A percentile compares a stretch with the other conserved stretches of the same genome.
Conservation (phyloP, 2,888 invertebrate genomes). For the Scaptomyza cyrtandrae region DNA sequence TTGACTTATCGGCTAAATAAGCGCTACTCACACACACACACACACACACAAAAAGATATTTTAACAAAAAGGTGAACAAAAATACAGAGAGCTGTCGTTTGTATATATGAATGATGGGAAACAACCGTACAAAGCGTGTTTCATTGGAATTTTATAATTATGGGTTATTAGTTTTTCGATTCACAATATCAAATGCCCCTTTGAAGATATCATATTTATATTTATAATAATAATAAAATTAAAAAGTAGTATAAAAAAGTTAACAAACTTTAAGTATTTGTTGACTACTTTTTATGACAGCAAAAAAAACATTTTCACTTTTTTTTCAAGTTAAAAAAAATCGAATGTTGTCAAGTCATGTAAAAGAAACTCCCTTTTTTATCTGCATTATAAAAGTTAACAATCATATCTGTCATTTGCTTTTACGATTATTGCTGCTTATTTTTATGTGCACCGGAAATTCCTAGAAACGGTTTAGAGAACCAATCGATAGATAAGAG, state of each 20-base stretch:
- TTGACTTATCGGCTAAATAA: constrained; percentile 25
- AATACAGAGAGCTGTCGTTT: constrained; percentile 8
- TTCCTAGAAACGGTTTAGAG: constrained; percentile 56
- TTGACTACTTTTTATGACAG: constrained; percentile 15
- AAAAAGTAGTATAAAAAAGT: neutral
- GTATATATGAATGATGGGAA: constrained; percentile 18
- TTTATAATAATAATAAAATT: neutral
- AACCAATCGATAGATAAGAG: constrained; percentile 48
- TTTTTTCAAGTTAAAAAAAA: neutral
- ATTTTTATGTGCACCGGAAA: constrained; percentile 47
- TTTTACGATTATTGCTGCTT: constrained; percentile 39
- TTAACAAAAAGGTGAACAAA: constrained; percentile 3
- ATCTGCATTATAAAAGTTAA: constrained; percentile 30
- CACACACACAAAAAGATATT: constrained; percentile 8
- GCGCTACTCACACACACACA: constrained; percentile 1
- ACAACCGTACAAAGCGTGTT: constrained; percentile 13
- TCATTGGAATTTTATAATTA: constrained; percentile 18
- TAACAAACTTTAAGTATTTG: neutral
- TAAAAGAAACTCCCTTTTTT: constrained; percentile 41
- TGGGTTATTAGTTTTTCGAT: constrained; percentile 11
- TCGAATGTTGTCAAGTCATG: constrained; percentile 17
- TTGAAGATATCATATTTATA: neutral
- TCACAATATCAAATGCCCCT: constrained; percentile 1
- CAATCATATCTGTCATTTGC: constrained; percentile 37
- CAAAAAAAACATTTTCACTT: neutral